A percentile compares a stretch with the other conserved stretches of the same genome.
Conservation (phyloP, 2,888 invertebrate species). For the Metopia argyrocephala region DNA sequence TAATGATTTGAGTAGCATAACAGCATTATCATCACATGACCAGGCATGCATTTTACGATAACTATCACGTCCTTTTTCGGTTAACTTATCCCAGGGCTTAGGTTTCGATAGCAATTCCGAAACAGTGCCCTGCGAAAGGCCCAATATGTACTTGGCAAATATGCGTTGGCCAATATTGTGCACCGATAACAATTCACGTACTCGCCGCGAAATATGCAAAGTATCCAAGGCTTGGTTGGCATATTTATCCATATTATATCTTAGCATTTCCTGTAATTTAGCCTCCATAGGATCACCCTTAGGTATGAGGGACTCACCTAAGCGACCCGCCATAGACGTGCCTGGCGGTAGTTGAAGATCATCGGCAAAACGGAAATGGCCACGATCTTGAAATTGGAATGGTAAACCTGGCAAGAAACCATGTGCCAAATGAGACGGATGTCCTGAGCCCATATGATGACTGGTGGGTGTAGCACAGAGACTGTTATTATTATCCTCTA, state of each 20-base stretch:
- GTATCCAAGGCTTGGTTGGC: conserved; percentile 96
- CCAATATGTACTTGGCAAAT: conserved; percentile 98
- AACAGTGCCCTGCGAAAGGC: conserved; percentile 97
- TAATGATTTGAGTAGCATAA: conserved; percentile 97
- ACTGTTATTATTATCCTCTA: conserved; percentile 75
- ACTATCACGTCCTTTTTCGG: conserved; percentile 99
- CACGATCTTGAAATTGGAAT: conserved; percentile 86
- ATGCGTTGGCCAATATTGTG: conserved; percentile 99
- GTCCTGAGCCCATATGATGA: conserved; percentile 65
- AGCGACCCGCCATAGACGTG: conserved; percentile 89
- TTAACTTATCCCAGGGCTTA: conserved; percentile 99
- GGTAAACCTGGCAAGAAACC: conserved; percentile 80
- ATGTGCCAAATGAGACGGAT: conserved; percentile 78
- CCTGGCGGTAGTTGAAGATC: conserved; percentile 86
- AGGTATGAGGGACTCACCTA: conserved; percentile 94
- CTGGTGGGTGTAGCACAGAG: conserved; percentile 68
- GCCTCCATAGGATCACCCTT: conserved; percentile 97
- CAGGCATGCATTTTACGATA: conserved; percentile 99
- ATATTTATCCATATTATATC: conserved; percentile 97
- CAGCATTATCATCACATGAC: conserved; percentile 98
- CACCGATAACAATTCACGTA: conserved; percentile 94
- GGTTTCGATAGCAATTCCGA: conserved; percentile 99
- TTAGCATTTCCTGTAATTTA: conserved; percentile 92
- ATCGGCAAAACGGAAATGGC: conserved; percentile 90
- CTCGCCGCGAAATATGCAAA: conserved; percentile 94